Base-by-base conservation (phyloP, 64 coral and sea anemone species). In the Dendronephthya gigantea region DNA sequence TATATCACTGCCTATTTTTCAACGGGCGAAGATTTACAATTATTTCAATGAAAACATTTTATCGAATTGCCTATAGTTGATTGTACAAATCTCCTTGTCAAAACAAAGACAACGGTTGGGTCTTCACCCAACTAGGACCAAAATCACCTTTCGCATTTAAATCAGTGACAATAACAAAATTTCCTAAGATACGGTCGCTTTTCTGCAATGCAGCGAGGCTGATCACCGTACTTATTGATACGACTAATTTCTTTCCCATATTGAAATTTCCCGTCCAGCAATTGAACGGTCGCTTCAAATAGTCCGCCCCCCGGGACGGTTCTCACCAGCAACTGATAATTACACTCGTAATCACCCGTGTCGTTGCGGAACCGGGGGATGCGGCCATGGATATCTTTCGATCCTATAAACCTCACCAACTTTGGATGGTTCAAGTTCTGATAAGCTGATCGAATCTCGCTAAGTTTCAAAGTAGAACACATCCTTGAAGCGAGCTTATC, bases 221-320 rank as follows among this genome's bases (percentile, higher is more conserved):
- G 95, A 17, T 98, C 95, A 0, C 95, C 95, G 33, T 98, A 98
- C 36, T 84, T 87, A 48, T 98, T 98, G 5, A 98, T 98, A 43
- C 95, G 89, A 48, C 95, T 98, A 23, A 98, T 93, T 7, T 98
- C 92, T 14, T 92, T 87, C 0, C 81, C 48, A 0, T 93, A 82
- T 2, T 66, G 69, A 32, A 87, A 98, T 8, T 70, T 50, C 10
- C 87, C 90, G 32, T 87, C 84, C 7, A 50, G 86, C 5, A 90
- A 68, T 74, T 66, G 87, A 34, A 92, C 82, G 13, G 89, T 85
- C 15, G 88, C 95, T 28, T 98, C 95, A 69, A 90, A 98, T 3
- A 98, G 49, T 25, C 91, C 95, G 39, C 82, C 92, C 2, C 95
- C 95, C 0, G 95, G 95, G 0, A 48, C 35, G 10, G 95, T 98